Percentiles rank a stretch among this genome's conserved stretches.
Conservation (phyloP, 2,888 invertebrate genomes). For the Leptopterna dolabrata region DNA sequence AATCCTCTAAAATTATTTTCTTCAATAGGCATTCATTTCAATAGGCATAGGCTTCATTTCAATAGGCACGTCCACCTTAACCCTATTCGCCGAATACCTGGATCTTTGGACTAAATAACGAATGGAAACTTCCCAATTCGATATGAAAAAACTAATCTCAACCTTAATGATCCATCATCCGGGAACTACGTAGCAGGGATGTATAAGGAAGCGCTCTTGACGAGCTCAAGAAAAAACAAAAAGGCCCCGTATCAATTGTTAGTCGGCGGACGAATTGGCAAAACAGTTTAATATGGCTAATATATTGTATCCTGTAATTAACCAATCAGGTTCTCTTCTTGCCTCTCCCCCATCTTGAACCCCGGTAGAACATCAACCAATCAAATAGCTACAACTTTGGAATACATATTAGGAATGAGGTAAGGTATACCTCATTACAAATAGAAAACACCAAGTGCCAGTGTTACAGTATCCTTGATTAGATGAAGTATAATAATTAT, state of each 20-base stretch:
- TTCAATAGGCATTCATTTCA: no score
- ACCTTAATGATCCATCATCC: no score
- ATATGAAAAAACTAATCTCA: no score
- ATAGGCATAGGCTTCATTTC: no score
- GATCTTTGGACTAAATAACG: no score
- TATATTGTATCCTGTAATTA: constrained; percentile 60
- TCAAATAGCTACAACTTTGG: neutral
- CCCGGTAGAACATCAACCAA: constrained; percentile 23
- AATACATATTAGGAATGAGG: neutral
- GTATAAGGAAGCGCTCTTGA: neutral
- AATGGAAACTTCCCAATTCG: no score
- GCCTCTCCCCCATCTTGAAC: constrained; percentile 17
- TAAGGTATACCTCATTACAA: no score
- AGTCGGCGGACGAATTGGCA: constrained; percentile 48
- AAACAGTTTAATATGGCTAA: constrained; percentile 58
- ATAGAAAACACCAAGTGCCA: no score
- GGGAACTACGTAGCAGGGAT: neutral
- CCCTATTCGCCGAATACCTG: neutral
- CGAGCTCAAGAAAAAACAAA: constrained; percentile 1
- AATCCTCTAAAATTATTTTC: no score
- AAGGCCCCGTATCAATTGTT: constrained; percentile 18
- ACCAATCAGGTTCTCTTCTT: constrained; percentile 54
- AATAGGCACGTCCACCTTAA: neutral
- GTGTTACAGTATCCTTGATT: no score
- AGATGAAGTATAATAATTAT: no score